Evolutionary conservation across 2,888 invertebrate species (phyloP).

Genomic region (Romanomermis culicivorax): DNA sequence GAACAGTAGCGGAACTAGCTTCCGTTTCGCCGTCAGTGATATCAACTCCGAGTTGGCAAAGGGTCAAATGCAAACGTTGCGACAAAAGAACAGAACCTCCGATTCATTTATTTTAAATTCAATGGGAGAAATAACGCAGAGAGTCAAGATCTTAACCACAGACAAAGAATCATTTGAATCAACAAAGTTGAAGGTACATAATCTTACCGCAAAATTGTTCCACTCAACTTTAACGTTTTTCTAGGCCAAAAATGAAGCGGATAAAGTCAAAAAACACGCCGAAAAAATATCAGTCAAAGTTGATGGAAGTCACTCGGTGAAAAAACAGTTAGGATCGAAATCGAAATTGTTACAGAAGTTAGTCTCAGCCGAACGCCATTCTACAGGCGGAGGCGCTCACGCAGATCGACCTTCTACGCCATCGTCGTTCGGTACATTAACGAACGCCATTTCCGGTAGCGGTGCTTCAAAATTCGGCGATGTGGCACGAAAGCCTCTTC

Average conservation of each 20-base stretch:
- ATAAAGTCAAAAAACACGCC: background rate
- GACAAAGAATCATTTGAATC: constrained; percentile 1
- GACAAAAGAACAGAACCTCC: background rate
- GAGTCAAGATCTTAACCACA: background rate
- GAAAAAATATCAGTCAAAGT: too few relatives aligned
- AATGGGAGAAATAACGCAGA: background rate
- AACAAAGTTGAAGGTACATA: background rate
- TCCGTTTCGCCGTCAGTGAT: background rate
- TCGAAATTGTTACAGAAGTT: background rate
- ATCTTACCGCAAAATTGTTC: too few relatives aligned
- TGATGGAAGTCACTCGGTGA: too few relatives aligned
- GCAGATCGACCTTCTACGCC: constrained; percentile 1
- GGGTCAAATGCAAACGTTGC: background rate
- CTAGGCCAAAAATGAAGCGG: background rate
- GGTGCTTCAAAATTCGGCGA: background rate
- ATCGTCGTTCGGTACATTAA: background rate
- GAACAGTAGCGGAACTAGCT: too few relatives aligned
- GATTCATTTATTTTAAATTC: background rate
- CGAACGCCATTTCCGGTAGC: background rate
- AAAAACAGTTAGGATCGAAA: background rate
- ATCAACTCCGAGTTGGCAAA: background rate
- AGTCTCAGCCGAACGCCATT: background rate
- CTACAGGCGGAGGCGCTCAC: background rate
- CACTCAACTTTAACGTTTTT: too few relatives aligned
- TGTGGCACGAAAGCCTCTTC: background rate